phyloP scores from a whole-genome alignment of 2,113 vertebrate genomes.

The Gambusia holbrooki region DNA sequence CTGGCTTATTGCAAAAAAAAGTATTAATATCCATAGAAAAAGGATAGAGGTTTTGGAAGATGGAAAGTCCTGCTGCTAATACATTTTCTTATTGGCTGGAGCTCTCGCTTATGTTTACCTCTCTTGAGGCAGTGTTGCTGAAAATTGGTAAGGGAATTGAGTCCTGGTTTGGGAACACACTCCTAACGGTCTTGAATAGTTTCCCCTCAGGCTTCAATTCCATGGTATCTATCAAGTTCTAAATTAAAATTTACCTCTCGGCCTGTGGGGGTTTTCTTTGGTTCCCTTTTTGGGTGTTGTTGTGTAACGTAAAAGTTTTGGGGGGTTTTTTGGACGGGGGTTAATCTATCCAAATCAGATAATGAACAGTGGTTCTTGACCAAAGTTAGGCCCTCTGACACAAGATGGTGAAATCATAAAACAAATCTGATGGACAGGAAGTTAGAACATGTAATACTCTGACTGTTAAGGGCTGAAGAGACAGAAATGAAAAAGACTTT shows the following conservation, averaged over 20 bases:
- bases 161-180: constrained; percentile 64
- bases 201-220: constrained; percentile 67
- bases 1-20: constrained; percentile 33
- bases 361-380: constrained; percentile 29
- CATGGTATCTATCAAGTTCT: constrained; percentile 59
- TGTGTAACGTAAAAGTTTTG: constrained; percentile 21
- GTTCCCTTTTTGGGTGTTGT: neutral
- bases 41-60: constrained; percentile 60
- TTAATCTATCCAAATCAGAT: constrained; percentile 32
- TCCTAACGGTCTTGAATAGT: constrained; percentile 67
- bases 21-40: constrained; percentile 44
- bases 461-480: constrained; percentile 6
- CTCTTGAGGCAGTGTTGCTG: constrained; percentile 75
- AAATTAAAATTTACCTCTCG: constrained; percentile 63
- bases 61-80: constrained; percentile 64
- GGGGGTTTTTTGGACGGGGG: neutral
- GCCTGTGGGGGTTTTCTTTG: neutral
- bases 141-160: constrained; percentile 78
- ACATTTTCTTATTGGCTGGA: constrained; percentile 65
- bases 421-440: constrained; percentile 11
- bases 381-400: constrained; percentile 23
- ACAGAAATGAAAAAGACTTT: constrained; percentile 2
- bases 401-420: constrained; percentile 20
- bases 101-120: constrained; percentile 72
- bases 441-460: constrained; percentile 4